Evolutionary conservation across 2,888 invertebrate genomes (phyloP), one percentile per base, ranked within the genome.

Genomic region (Calameuta pallipes): DNA sequence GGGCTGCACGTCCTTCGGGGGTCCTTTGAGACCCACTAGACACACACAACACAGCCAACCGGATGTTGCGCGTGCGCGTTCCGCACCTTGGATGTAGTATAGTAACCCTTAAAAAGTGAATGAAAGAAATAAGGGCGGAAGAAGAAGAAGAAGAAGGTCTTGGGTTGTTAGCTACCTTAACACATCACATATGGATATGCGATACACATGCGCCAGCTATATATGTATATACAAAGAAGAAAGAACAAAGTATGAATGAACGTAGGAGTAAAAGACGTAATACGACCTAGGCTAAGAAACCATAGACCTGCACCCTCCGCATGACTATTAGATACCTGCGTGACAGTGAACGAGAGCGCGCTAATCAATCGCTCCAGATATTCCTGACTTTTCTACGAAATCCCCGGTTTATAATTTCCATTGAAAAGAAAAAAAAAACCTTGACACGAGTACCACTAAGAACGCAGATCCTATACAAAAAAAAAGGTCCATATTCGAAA

Each of bases 281-380:
- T 86, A 80, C 80, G 88, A 89, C 85, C 88, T 86, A 84, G 82
- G 87, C 74, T 79, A 86, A 88, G 90, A 90, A 90, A 87, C 90
- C 90, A 77, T 89, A 89, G 83, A 85, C 80, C 83, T 85, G 87
- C 85, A 79, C 77, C 82, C 76, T 80, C 33, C 41, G 36, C 36
- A 41, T 35, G 35, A 30, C 30, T 34, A 74, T 35, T 70, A 34
- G 74, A 30, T 30, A 35, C 13, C 83, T 82, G 84, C 83, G 83
- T 80, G 83, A 81, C 81, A 79, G 78, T 87, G 85, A 89, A 87
- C 87, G 87, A 87, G 86, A 85, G 80, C 78, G 74, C 75, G 75
- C 71, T 37, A 71, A 71, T 71, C 71, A 71, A 33, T 13, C 33
- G 31, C 71, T 30, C 71, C 9, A 41, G 41, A 41, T 41, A 41